Base-by-base conservation (phyloP, 2,113 vertebrate species). In the Pleuronectes platessa region DNA sequence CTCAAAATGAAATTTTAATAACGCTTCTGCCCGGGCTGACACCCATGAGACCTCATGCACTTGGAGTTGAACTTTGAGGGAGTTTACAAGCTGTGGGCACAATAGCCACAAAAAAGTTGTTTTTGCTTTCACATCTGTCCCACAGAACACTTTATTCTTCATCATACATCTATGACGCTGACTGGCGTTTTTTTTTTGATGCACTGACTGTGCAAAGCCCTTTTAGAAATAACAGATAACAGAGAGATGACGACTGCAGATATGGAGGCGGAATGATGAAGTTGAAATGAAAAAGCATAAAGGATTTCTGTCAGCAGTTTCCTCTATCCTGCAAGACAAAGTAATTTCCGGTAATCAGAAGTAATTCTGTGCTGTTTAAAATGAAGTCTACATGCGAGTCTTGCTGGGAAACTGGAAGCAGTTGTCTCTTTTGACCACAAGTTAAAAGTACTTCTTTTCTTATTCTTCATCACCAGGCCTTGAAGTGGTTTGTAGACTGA, bases 1-100 rank as follows among this genome's bases (percentile, higher is more conserved):
- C 37, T 78, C 49, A 42, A 49, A 61, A 81, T 86, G n/a, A 86
- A 86, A 82, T 71, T 83, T 89, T 74, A 71, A 84, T 83, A 71
- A 62, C 3, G 13, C 79, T 42, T 79, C 54, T 69, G 59, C 37
- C 40, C 54, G 20, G 12, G 54, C 80, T 71, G 53, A 54, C 59
- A 79, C 42, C 59, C 31, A 3, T 35, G 31, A 62, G 27, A 67
- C 55, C 53, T 75, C 20, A 3, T 26, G 24, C 68, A 58, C 35
- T 42, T n/a, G 9, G 61, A 73, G n/a, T 10, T 69, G 71, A 83
- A 77, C 70, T 83, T 71, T 66, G 9, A 40, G 15, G 26, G 61
- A 65, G 61, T 73, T 84, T 47, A 31, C 31, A 31, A 31, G 31
- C 31, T 31, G 31, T 6, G 31, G 31, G 31, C 31, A 31, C 31